Evolutionary conservation across 2,113 vertebrate genomes (phyloP), one percentile per base, ranked within the genome.

Genomic region (Neolamprologus sp.): DNA sequence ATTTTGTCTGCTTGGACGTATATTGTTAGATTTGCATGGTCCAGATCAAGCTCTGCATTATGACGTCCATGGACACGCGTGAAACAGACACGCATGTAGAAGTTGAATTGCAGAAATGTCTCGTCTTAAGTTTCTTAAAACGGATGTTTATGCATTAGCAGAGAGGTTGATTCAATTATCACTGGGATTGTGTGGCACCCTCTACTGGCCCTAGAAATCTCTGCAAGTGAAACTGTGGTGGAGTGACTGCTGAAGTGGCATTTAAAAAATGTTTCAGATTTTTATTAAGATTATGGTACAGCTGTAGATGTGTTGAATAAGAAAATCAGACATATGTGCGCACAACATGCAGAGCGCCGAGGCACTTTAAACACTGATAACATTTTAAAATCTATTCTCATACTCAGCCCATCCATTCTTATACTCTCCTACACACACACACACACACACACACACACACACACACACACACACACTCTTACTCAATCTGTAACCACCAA

Each of bases 201-300:
- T 94, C 94, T 95, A 86, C 91, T 93, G 92, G 91, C 73, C 55
- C 1, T 81, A 1, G 10, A n/a, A 13, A n/a, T 88, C 19, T 57
- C 60, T 91, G 80, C 93, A 93, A 23, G n/a, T 79, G 28, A 79
- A 53, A 45, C 85, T 26, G 17, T 33, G 9, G 7, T 8, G 17
- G 9, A 79, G 6, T 42, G 37, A 37, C 53, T 26, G 11, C 4
- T 37, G 3, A 26, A 54, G 53, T 35, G 33, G 45, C 2, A 55
- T 68, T 40, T 80, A 7, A 40, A 82, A 82, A 54, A 26, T 0
- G 55, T 82, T 80, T 51, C 57, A 73, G 10, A 63, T 86, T 73
- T 75, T 75, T 49, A 75, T 75, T 51, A 21, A 53, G 21, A 81
- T 58, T 37, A 73, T 75, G 23, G 14, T 47, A 26, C 35, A 45